These are phyloP conservation scores for Campylomormyrus numenius DNA, from an alignment of 2,113 vertebrate genomes.

Conservation along the genomic window DNA sequence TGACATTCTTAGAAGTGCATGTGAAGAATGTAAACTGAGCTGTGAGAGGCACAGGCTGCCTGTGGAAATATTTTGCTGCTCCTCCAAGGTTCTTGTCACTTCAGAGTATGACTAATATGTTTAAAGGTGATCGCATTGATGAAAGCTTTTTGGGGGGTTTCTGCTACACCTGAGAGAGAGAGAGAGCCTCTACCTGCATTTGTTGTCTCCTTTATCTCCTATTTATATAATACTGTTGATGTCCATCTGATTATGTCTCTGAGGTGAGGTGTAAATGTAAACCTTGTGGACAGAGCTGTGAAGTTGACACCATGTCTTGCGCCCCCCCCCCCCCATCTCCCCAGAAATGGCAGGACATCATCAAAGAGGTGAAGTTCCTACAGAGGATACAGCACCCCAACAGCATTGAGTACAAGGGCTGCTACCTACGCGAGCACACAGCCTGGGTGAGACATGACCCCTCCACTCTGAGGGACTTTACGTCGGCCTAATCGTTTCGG, in stretches of 20 bases:
- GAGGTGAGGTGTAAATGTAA: not conserved
- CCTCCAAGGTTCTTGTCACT: not conserved
- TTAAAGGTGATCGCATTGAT: not conserved
- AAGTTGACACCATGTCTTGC: not conserved
- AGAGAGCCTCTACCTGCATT: not conserved
- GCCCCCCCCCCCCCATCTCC: not conserved
- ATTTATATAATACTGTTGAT: not conserved
- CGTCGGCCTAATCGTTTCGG: not conserved
- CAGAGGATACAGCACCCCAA: conserved; percentile 96
- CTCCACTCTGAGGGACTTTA: not conserved
- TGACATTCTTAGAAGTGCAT: not conserved
- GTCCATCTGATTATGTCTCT: not conserved
- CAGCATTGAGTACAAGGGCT: conserved; percentile 99
- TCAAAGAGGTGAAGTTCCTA: conserved; percentile 98
- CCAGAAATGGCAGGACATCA: conserved; percentile 99
- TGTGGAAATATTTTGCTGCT: not conserved
- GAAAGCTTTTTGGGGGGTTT: not conserved
- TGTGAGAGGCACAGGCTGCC: not conserved
- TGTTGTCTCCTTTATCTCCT: no score
- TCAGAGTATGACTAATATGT: conserved; percentile 7
- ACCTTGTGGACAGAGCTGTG: not conserved
- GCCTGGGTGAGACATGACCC: conserved; percentile 79
- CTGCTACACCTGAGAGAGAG: not conserved
- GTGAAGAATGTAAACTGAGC: not conserved
- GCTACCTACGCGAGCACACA: conserved; percentile 95